Conservation (phyloP, 2,797 vertebrate genomes). For the Pangasius sanitwongsei region DNA sequence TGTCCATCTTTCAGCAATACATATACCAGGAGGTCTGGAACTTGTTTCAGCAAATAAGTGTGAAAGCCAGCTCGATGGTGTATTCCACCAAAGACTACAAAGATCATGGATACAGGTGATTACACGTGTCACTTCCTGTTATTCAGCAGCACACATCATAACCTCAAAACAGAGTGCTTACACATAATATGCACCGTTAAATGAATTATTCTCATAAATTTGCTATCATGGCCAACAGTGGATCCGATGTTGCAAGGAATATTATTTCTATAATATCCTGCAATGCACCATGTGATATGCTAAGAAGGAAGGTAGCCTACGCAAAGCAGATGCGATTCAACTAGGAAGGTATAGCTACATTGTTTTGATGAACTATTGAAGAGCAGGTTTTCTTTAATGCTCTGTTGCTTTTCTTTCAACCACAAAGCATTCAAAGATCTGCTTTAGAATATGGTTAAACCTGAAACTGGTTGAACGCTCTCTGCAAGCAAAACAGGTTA, state of each 20-base stretch:
- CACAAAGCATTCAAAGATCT: not conserved
- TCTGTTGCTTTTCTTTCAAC: not conserved
- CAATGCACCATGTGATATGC: not conserved
- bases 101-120: constrained; percentile 96
- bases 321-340: not conserved
- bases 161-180: not conserved
- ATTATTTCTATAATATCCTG: not conserved
- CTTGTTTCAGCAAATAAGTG: constrained; percentile 98
- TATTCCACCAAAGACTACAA: constrained; percentile 97
- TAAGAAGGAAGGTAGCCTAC: not conserved
- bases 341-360: not conserved
- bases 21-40: constrained; percentile 99
- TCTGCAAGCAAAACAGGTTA: not conserved
- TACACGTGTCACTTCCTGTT: not conserved
- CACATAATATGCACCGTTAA: no score
- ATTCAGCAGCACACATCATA: not conserved
- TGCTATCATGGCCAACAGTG: not conserved
- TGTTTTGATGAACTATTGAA: not conserved
- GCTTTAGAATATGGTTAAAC: not conserved
- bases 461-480: not conserved
- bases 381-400: not conserved
- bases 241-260: not conserved
- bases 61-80: constrained; percentile 96
- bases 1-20: constrained; percentile 83
- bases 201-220: no score